These are phyloP conservation scores for Streptopelia turtur DNA, from an alignment of 2,797 vertebrate genomes.

Conservation along the genomic window DNA sequence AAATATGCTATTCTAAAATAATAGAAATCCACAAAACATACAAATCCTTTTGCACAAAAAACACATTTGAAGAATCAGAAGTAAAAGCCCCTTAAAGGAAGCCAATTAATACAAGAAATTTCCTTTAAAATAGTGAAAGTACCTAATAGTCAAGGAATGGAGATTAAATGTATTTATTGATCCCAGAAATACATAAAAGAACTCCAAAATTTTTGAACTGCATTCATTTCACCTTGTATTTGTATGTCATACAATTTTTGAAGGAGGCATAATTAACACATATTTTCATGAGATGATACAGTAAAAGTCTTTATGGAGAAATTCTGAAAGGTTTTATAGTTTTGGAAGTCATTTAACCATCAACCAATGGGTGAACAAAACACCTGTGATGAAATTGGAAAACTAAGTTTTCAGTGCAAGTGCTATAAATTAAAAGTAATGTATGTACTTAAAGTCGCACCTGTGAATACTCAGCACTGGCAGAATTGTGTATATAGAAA, in stretches of 20 bases:
- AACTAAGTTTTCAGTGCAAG: background rate
- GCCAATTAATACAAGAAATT: background rate
- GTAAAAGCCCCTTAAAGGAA: background rate
- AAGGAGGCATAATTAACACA: background rate
- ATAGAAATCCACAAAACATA: background rate
- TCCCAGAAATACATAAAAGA: background rate
- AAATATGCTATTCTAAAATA: background rate
- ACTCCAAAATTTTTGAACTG: background rate
- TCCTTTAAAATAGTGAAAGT: background rate
- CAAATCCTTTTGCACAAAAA: background rate
- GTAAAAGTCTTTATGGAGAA: background rate
- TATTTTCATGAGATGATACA: background rate
- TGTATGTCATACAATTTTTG: background rate
- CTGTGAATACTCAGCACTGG: rapidly evolving
- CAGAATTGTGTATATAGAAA: background rate
- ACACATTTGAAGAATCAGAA: background rate
- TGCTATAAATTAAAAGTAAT: background rate
- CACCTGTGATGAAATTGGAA: background rate
- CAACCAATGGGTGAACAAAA: background rate
- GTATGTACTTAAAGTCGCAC: background rate
- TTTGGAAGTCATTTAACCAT: background rate
- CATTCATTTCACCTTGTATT: background rate
- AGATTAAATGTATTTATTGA: background rate
- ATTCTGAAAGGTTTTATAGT: background rate
- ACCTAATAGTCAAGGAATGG: background rate